These are phyloP conservation scores for Setipinna tenuifilis DNA, from an alignment of 2,797 vertebrate genomes.

Conservation along the genomic window DNA sequence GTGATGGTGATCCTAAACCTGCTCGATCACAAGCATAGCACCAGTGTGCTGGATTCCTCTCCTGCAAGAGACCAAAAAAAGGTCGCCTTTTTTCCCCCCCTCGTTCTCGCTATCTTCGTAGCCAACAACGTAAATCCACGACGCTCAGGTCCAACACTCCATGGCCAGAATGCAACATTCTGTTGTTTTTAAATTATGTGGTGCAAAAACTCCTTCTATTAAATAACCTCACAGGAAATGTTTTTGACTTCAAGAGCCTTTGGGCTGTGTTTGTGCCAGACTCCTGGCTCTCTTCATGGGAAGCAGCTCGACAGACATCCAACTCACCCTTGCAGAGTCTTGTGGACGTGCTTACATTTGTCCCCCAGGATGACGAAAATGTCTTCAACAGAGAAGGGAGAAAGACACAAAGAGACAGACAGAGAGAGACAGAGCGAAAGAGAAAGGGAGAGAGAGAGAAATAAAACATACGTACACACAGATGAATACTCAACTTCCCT, in stretches of 20 bases:
- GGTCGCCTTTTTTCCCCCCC: neutral
- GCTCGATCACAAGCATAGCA: neutral
- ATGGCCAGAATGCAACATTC: conserved; percentile 25
- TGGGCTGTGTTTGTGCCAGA: neutral
- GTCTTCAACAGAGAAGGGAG: conserved; percentile 65
- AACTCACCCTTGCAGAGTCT: conserved; percentile 86
- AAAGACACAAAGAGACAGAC: conserved; percentile 29
- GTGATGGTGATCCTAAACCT: neutral
- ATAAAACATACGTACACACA: conserved; percentile 9
- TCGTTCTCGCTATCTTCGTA: neutral
- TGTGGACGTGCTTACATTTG: conserved; percentile 85
- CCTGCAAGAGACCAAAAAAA: neutral
- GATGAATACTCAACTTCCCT: neutral
- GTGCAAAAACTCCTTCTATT: conserved; percentile 21
- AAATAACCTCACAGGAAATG: conserved; percentile 27
- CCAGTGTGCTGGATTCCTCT: neutral
- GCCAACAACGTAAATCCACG: neutral
- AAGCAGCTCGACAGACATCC: conserved; percentile 25
- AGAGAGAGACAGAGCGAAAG: neutral
- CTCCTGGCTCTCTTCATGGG: neutral
- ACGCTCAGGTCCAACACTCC: neutral
- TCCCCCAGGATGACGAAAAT: conserved; percentile 84
- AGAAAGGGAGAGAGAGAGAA: neutral
- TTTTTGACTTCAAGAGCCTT: conserved; percentile 29
- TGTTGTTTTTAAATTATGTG: conserved; percentile 19